These are phyloP conservation scores for Zoanthus solanderi DNA, from an alignment of 92 coral and sea anemone species.

Conservation along the genomic window DNA sequence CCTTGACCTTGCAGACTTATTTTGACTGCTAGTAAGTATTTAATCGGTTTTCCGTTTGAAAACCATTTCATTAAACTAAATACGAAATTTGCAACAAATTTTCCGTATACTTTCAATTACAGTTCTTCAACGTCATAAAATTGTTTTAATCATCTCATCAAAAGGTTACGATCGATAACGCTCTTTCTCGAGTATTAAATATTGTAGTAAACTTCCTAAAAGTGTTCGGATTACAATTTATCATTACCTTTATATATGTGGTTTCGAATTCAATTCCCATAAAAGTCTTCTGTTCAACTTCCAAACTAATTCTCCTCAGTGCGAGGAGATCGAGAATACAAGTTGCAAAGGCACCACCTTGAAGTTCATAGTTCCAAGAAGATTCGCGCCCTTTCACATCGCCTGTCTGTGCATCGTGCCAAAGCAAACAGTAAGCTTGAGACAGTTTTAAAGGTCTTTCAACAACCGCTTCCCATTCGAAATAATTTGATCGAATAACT, in stretches of 20 bases:
- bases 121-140: background rate
- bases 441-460: constrained; percentile 37
- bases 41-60: background rate
- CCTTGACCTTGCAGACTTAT: no score
- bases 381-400: constrained; percentile 49
- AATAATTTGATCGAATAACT: constrained; percentile 36
- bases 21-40: no score
- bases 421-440: constrained; percentile 42
- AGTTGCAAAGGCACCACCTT: constrained; percentile 43
- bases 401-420: constrained; percentile 49
- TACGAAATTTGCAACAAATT: background rate
- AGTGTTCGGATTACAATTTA: background rate
- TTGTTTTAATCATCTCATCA: constrained; percentile 21
- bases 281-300: constrained; percentile 40
- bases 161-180: background rate
- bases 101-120: background rate
- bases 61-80: background rate
- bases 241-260: constrained; percentile 34
- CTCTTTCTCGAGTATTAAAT: background rate
- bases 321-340: constrained; percentile 34
- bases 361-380: constrained; percentile 42
- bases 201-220: background rate
- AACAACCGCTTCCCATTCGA: constrained; percentile 8
- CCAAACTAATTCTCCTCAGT: constrained; percentile 30
- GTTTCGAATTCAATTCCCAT: constrained; percentile 43